A percentile compares a stretch with the other conserved stretches of the same genome.
These are phyloP conservation scores for Ptychodera flava DNA, from an alignment of 35 echinoderm and acorn worm genomes.

Conservation along the genomic window DNA sequence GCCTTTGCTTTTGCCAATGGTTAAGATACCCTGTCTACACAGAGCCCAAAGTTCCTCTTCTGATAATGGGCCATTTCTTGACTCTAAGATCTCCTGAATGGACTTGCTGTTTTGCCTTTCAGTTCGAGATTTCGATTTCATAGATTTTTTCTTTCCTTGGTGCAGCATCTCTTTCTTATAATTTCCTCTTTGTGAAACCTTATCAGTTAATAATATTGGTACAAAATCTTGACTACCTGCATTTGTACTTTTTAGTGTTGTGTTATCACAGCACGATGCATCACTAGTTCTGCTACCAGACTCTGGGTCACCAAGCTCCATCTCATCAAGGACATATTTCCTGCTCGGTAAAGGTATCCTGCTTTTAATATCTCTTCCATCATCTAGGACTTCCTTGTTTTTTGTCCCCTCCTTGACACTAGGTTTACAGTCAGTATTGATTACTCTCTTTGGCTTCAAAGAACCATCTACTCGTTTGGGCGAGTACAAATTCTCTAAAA, in stretches of 20 bases:
- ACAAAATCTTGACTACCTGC: background rate
- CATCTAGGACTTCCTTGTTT: background rate
- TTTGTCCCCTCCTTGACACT: background rate
- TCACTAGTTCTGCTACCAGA: background rate
- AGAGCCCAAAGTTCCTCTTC: background rate
- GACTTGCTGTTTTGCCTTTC: background rate
- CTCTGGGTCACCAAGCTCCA: background rate
- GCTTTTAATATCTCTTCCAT: background rate
- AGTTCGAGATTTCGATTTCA: background rate
- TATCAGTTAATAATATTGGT: background rate
- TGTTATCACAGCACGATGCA: background rate
- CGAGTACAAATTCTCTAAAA: background rate
- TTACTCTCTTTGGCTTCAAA: background rate
- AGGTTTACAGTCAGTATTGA: background rate
- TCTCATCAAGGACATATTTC: background rate
- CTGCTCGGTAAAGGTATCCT: background rate
- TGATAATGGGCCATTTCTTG: background rate
- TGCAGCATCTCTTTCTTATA: background rate
- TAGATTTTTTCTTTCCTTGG: background rate
- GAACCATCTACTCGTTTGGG: background rate
- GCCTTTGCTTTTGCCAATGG: background rate
- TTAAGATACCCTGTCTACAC: background rate
- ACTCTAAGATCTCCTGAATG: background rate
- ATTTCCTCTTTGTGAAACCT: background rate
- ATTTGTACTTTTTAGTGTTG: no score